These are phyloP conservation scores for Lithobates pipiens DNA, from an alignment of 2,797 vertebrate genomes.

Conservation along the genomic window DNA sequence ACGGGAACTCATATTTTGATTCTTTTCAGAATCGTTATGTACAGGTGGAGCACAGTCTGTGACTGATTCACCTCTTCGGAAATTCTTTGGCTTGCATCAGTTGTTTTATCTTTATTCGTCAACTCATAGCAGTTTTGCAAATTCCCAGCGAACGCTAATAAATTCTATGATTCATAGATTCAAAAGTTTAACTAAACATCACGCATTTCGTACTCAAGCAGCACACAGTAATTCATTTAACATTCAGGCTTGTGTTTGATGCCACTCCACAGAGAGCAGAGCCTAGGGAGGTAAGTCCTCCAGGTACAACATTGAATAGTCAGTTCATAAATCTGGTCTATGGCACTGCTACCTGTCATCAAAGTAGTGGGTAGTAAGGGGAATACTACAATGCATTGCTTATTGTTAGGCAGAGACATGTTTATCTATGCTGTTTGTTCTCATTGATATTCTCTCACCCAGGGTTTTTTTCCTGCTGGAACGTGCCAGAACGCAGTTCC, in stretches of 20 bases:
- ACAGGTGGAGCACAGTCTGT: neutral
- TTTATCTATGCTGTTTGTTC: too few relatives aligned
- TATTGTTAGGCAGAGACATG: too few relatives aligned
- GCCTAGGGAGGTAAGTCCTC: neutral
- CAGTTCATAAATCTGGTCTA: too few relatives aligned
- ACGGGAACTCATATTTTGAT: constrained; percentile 4
- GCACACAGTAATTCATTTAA: neutral
- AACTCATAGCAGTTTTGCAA: neutral
- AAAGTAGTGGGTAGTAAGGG: too few relatives aligned
- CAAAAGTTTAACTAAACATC: neutral
- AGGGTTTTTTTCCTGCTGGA: too few relatives aligned
- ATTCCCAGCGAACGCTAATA: neutral
- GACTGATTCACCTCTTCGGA: neutral
- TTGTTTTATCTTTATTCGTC: neutral
- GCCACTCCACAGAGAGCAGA: neutral
- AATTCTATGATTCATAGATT: neutral
- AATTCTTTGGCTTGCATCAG: neutral
- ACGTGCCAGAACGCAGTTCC: too few relatives aligned
- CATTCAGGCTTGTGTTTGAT: neutral
- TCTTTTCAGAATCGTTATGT: neutral
- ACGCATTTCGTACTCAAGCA: neutral
- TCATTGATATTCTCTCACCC: too few relatives aligned
- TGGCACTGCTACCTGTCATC: too few relatives aligned
- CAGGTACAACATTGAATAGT: too few relatives aligned
- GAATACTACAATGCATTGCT: too few relatives aligned